These are phyloP conservation scores for Taenioides sp. DNA, from an alignment of 2,797 vertebrate genomes.

Conservation along the genomic window DNA sequence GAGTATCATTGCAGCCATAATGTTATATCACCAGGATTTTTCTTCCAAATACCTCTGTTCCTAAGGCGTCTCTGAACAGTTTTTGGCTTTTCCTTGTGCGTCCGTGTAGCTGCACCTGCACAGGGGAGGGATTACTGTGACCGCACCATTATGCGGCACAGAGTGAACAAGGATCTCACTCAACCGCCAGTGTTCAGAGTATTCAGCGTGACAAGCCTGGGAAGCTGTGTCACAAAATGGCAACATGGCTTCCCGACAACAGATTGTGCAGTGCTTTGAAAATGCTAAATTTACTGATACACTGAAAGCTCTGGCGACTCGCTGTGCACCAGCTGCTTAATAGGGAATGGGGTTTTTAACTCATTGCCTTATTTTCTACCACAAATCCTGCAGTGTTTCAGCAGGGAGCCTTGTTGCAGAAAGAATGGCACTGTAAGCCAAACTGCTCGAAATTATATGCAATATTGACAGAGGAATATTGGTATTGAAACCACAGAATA, in stretches of 20 bases:
- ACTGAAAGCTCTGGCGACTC: constrained; percentile 55
- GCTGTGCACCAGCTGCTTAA: constrained; percentile 74
- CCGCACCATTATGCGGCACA: constrained; percentile 17
- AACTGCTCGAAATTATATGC: not conserved
- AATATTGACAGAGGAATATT: no score
- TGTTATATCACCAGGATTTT: no score
- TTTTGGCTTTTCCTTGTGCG: not conserved
- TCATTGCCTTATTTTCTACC: constrained; percentile 71
- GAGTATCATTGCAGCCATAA: no score
- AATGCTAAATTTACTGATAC: constrained; percentile 64
- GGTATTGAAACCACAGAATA: no score
- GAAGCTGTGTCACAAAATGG: constrained; percentile 19
- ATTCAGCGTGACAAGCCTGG: constrained; percentile 10
- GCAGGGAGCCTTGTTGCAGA: not conserved
- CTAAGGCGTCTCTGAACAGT: not conserved
- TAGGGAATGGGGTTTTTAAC: constrained; percentile 75
- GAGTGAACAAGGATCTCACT: constrained; percentile 24
- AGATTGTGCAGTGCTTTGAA: constrained; percentile 56
- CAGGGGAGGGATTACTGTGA: constrained; percentile 24
- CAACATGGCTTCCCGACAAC: constrained; percentile 15
- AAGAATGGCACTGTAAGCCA: not conserved
- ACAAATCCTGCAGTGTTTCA: constrained; percentile 40
- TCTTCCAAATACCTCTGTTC: not conserved
- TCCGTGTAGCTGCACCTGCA: constrained; percentile 11
- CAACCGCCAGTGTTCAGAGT: constrained; percentile 20